Conservation (phyloP, 2,888 invertebrate species). For the Marronus borbonicus region DNA sequence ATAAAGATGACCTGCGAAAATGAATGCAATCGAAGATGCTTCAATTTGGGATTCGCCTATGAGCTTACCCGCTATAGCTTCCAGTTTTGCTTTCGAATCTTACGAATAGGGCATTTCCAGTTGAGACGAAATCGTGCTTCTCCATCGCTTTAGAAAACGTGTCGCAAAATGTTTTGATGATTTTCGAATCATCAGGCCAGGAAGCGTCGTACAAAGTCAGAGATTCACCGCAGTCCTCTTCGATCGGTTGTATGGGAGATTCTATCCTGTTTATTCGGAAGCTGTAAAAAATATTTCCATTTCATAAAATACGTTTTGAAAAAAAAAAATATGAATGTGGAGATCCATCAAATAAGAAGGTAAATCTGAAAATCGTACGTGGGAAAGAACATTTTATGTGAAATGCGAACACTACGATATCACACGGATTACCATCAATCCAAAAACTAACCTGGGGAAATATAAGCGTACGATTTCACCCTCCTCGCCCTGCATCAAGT, state of each 20-base stretch:
- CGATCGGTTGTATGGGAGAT: slow-evolving; percentile 88
- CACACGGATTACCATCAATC: background rate
- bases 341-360: too few relatives aligned
- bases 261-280: slow-evolving; percentile 92
- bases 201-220: slow-evolving; percentile 91
- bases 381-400: too few relatives aligned
- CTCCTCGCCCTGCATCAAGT: slow-evolving; percentile 88
- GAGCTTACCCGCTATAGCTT: slow-evolving; percentile 86
- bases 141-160: slow-evolving; percentile 95
- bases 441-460: slow-evolving; percentile 83
- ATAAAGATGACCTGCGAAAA: slow-evolving; percentile 83
- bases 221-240: slow-evolving; percentile 92
- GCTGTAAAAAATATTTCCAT: slow-evolving; percentile 70
- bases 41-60: background rate
- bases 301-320: too few relatives aligned
- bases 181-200: slow-evolving; percentile 89
- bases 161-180: slow-evolving; percentile 95
- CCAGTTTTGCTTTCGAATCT: slow-evolving; percentile 94
- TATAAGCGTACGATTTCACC: slow-evolving; percentile 92
- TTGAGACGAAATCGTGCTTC: slow-evolving; percentile 93
- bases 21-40: background rate
- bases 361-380: too few relatives aligned
- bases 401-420: background rate
- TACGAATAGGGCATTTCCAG: slow-evolving; percentile 88
- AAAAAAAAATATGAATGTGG: too few relatives aligned